Evolutionary conservation across 2,113 vertebrate species (phyloP).

Genomic region (Erythrocercus mccallii): DNA sequence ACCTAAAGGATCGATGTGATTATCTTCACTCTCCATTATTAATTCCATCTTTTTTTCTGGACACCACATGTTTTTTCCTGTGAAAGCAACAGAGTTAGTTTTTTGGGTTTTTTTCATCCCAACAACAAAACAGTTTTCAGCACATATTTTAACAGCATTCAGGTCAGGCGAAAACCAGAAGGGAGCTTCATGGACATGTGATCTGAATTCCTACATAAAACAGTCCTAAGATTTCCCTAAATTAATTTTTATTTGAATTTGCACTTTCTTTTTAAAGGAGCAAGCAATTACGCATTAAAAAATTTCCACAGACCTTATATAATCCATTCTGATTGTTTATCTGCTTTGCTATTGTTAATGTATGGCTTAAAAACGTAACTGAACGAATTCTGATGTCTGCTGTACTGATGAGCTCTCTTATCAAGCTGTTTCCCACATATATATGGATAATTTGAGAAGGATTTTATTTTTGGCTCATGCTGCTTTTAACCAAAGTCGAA

Average conservation of each 20-base stretch:
- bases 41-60: slow-evolving; percentile 53
- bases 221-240: not conserved
- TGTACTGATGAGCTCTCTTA: not conserved
- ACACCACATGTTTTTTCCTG: slow-evolving; percentile 48
- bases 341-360: not conserved
- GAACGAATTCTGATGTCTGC: not conserved
- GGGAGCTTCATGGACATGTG: not conserved
- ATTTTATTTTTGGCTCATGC: not conserved
- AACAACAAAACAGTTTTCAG: not conserved
- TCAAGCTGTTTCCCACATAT: not conserved
- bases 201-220: not conserved
- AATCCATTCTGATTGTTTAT: not conserved
- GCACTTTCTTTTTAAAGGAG: not conserved
- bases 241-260: not conserved
- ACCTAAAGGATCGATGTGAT: not conserved
- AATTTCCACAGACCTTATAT: not conserved
- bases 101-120: not conserved
- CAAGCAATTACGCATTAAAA: not conserved
- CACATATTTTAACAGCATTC: not conserved
- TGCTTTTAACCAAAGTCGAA: not conserved
- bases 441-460: not conserved
- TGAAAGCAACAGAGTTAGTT: not conserved
- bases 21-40: not conserved
- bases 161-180: not conserved
- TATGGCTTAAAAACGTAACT: not conserved